phyloP scores from a whole-genome alignment of 64 coral and sea anemone genomes.

The Stichodactyla mertensii region DNA sequence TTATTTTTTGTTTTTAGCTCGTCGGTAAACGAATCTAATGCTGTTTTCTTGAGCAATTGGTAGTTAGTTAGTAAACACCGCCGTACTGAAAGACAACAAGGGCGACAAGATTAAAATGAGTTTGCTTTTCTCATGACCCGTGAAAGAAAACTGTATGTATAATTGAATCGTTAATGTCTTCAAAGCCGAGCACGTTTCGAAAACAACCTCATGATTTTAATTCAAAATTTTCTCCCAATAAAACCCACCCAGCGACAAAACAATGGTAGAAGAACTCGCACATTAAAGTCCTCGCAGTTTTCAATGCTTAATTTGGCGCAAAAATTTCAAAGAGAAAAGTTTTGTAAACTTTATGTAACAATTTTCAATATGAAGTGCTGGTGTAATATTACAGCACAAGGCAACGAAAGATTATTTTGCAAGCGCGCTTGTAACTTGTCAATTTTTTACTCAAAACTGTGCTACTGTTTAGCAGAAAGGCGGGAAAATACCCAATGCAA shows the following conservation, averaged over 20 bases:
- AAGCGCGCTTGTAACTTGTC: neutral
- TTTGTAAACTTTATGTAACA: neutral
- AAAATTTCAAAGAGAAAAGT: neutral
- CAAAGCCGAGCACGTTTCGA: neutral
- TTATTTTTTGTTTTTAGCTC: neutral
- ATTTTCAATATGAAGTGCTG: neutral
- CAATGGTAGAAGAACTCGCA: neutral
- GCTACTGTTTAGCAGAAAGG: neutral
- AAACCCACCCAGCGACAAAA: neutral
- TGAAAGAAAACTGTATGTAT: constrained; percentile 4
- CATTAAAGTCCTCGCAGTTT: too few species aligned
- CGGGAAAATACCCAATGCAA: neutral
- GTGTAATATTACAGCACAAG: neutral
- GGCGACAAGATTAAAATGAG: neutral
- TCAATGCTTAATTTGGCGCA: neutral
- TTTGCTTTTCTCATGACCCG: constrained; percentile 16
- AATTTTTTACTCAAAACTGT: neutral
- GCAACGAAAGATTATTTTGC: neutral
- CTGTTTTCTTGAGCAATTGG: neutral
- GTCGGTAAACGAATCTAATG: neutral
- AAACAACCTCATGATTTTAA: neutral
- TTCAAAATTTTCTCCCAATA: neutral
- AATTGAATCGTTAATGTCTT: neutral
- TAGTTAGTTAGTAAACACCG: neutral
- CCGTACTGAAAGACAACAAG: neutral